Evolutionary conservation across 2,113 vertebrate genomes (phyloP).

Genomic region (Amblyornis subalaris): DNA sequence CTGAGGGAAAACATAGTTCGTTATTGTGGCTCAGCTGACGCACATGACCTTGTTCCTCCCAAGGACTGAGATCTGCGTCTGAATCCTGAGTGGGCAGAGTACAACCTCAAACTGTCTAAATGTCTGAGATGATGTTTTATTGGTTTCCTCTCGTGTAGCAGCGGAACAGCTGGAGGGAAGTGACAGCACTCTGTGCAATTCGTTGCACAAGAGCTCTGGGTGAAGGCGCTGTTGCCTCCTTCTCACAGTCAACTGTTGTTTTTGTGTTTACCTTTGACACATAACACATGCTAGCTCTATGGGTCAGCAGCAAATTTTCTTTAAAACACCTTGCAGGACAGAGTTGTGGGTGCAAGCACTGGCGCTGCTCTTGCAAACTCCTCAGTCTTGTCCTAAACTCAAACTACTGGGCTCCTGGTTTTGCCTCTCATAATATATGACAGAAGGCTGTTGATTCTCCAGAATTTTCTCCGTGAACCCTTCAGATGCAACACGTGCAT

Average conservation of each 20-base stretch:
- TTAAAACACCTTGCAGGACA: neutral
- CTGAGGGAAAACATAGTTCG: neutral
- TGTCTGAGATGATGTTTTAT: neutral
- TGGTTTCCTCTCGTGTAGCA: neutral
- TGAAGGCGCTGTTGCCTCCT: neutral
- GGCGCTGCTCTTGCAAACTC: neutral
- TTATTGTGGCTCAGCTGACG: neutral
- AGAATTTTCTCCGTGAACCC: neutral
- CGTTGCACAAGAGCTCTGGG: neutral
- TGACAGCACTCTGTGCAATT: neutral
- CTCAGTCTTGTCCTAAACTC: neutral
- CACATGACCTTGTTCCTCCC: neutral
- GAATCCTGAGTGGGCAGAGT: neutral
- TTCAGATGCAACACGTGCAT: neutral
- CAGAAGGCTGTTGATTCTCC: neutral
- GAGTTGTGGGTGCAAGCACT: neutral
- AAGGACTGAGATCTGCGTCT: neutral
- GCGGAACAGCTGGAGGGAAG: neutral
- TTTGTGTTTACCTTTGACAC: neutral
- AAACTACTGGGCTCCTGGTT: rapidly evolving
- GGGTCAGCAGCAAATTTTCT: neutral
- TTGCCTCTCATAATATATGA: neutral
- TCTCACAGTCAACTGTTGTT: neutral
- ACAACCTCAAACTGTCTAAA: neutral
- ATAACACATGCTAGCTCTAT: neutral